Evolutionary conservation across 2,797 vertebrate species (phyloP).

Genomic region (Tamandua tetradactyla): DNA sequence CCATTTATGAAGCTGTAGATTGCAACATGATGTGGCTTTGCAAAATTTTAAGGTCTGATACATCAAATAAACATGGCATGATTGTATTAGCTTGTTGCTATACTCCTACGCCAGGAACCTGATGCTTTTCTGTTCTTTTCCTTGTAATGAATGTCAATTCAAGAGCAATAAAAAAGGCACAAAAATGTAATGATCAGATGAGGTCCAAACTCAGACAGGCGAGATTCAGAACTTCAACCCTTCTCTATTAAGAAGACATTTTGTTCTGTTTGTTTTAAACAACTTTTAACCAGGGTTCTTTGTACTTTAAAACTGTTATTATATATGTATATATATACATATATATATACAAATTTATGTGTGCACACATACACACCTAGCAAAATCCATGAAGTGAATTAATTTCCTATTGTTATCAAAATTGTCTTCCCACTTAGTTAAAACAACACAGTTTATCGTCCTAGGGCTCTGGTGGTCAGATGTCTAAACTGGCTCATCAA

Average conservation of each 20-base stretch:
- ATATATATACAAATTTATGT: no score
- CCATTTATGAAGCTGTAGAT: neutral
- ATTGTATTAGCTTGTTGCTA: neutral
- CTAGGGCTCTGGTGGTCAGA: neutral
- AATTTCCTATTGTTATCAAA: neutral
- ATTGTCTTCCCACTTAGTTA: neutral
- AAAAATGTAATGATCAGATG: neutral
- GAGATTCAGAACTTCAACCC: neutral
- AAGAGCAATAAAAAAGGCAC: neutral
- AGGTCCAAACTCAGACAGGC: neutral
- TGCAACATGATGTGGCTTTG: neutral
- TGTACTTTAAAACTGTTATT: neutral
- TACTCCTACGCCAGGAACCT: neutral
- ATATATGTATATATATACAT: neutral
- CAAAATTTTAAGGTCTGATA: neutral
- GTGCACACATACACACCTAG: neutral
- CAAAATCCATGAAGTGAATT: neutral
- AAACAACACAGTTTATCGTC: neutral
- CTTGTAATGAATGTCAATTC: neutral
- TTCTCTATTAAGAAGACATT: neutral
- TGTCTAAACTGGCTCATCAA: neutral
- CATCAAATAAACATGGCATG: neutral
- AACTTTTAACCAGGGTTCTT: neutral
- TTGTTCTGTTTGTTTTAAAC: neutral
- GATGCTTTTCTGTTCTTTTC: neutral